These are phyloP conservation scores for Acrossocheilus wenchowensis DNA, from an alignment of 2,797 vertebrate species.

Conservation along the genomic window DNA sequence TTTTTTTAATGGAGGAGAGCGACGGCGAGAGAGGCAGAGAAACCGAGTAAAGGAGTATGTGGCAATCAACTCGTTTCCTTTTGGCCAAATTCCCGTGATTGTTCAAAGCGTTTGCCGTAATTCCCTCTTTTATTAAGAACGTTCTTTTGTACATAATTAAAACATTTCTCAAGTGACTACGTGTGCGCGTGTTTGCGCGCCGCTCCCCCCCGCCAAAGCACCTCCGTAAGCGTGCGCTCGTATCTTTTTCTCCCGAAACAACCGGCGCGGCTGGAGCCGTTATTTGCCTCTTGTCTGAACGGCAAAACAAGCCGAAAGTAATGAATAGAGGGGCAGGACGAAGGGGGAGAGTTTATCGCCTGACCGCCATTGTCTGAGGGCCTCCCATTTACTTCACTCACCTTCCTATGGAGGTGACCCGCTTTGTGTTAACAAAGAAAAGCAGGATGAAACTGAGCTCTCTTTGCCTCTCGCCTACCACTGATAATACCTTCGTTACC, in stretches of 20 bases:
- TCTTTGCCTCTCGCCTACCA: conserved; percentile 70
- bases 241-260: conserved; percentile 55
- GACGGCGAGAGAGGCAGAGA: conserved; percentile 66
- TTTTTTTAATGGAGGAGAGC: conserved; percentile 65
- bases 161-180: conserved; percentile 84
- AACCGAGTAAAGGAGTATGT: conserved; percentile 66
- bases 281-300: conserved; percentile 56
- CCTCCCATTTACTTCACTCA: conserved; percentile 76
- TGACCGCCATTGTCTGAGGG: conserved; percentile 71
- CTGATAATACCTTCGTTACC: conserved; percentile 77
- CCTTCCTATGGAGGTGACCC: conserved; percentile 80
- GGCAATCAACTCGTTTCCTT: conserved; percentile 88
- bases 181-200: conserved; percentile 68
- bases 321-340: conserved; percentile 69
- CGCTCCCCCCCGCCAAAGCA: conserved; percentile 33
- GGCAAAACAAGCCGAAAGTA: conserved; percentile 63
- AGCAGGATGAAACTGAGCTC: conserved; percentile 80
- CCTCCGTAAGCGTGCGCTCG: conserved; percentile 63
- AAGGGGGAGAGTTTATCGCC: conserved; percentile 77
- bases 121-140: conserved; percentile 84
- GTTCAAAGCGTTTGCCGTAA: conserved; percentile 89
- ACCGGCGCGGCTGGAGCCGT: conserved; percentile 62
- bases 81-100: conserved; percentile 92
- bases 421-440: conserved; percentile 83
- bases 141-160: conserved; percentile 85